phyloP scores from a whole-genome alignment of 2,113 vertebrate species.

The Nymphicus hollandicus region DNA sequence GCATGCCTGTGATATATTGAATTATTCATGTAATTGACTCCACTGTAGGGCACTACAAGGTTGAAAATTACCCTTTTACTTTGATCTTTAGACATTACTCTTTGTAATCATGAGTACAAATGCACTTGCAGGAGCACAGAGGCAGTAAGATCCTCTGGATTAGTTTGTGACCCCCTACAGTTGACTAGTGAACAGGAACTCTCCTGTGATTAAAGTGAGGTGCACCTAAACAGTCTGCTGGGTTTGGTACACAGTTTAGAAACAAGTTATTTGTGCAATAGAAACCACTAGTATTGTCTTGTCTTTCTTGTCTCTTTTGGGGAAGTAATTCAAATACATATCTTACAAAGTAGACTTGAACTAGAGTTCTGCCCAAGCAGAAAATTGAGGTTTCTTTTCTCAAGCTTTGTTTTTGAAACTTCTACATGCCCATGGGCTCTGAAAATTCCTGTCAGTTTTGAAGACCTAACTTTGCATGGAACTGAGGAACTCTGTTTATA shows the following conservation, averaged over 20 bases:
- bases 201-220: background rate
- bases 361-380: background rate
- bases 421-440: background rate
- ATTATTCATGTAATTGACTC: conserved; percentile 17
- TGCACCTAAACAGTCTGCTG: background rate
- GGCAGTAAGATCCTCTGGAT: background rate
- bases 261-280: background rate
- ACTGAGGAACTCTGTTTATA: background rate
- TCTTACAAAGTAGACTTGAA: background rate
- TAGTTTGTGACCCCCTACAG: background rate
- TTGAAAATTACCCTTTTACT: conserved; percentile 30
- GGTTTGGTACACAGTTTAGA: background rate
- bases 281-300: background rate
- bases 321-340: background rate
- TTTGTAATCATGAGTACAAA: background rate
- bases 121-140: background rate
- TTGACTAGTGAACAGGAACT: background rate
- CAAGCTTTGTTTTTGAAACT: background rate
- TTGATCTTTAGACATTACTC: conserved; percentile 12
- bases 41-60: conserved; percentile 15
- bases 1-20: conserved; percentile 1
- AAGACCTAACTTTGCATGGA: background rate
- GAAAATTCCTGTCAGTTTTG: background rate
- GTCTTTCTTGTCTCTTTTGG: background rate
- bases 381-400: background rate